Evolutionary conservation across 2,113 vertebrate genomes (phyloP), one percentile per base, ranked within the genome.

Genomic region (Merops nubicus): DNA sequence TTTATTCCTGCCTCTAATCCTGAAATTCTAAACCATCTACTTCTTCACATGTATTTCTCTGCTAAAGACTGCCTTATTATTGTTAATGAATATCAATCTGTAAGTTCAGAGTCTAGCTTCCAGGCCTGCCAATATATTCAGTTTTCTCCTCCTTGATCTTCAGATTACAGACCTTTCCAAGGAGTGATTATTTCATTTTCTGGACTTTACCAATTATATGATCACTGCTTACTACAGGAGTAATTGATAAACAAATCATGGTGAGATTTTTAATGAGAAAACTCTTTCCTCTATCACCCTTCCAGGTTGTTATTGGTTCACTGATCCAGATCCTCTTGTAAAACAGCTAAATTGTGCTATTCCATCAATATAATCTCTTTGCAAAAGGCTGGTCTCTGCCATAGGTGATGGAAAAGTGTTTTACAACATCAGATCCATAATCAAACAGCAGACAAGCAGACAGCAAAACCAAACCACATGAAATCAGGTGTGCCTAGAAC

Each of bases 291-390:
- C 1, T 45, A 16, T 56, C 9, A 4, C 63, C 2, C 9, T 85
- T 48, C 16, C 15, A 20, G 19, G 5, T 23, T 40, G 10, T 17
- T 82, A 87, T 60, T 43, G 20, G 69, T 18, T 82, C 60, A 43
- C 48, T 68, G 11, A 11, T 40, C 15, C 31, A 77, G 36, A 40
- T 3, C 4, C 4, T 51, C 0, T 9, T 56, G 0, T 48, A 50
- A 69, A 89, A 29, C 21, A 43, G 13, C 15, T 53, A 29, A 62
- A 11, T 42, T 76, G 6, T 62, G 25, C 14, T 73, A 26, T 14
- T 38, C 11, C 5, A 57, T 45, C 48, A 68, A 68, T 31, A 31
- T 16, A 53, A 77, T 53, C 9, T 6, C 11, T 85, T 48, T 62
- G 6, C 20, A 63, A 79, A 78, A 33, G 8, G 29, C 25, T 69